Percentiles rank a stretch among this genome's conserved stretches.
Conservation (phyloP, 2,888 invertebrate species). For the Meta bourneti region DNA sequence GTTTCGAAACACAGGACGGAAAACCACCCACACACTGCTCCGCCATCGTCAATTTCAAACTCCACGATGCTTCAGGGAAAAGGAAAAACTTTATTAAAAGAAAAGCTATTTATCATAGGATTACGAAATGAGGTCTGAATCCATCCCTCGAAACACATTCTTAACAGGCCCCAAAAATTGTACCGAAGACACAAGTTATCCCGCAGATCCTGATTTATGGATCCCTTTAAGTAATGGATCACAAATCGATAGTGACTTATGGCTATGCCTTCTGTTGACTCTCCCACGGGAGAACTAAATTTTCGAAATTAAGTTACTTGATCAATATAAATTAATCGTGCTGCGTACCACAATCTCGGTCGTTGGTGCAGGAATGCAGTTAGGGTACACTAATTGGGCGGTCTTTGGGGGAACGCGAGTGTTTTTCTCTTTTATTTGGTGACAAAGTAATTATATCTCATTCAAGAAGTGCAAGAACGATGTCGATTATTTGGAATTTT, state of each 20-base stretch:
- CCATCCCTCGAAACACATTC: not conserved
- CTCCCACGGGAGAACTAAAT: conserved; percentile 24
- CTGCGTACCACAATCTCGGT: not conserved
- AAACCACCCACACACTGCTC: not conserved
- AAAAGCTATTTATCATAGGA: conserved; percentile 20
- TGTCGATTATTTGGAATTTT: too few relatives aligned
- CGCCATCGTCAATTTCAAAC: conserved; percentile 15
- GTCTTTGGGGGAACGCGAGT: not conserved
- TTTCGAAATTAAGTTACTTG: conserved; percentile 49
- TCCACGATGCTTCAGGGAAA: not conserved
- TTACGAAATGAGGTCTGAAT: conserved; percentile 25
- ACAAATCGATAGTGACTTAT: conserved; percentile 47
- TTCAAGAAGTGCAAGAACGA: too few relatives aligned
- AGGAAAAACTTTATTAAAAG: conserved; percentile 34
- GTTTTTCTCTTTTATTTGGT: too few relatives aligned
- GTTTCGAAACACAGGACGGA: not conserved
- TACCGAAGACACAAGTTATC: conserved; percentile 16
- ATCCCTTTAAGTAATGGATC: conserved; percentile 47
- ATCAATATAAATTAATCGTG: conserved; percentile 45
- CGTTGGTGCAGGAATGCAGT: not conserved
- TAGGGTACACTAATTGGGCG: not conserved
- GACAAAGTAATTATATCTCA: too few relatives aligned
- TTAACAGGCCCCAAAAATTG: not conserved
- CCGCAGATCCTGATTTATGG: conserved; percentile 39
- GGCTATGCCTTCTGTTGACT: conserved; percentile 38